Conservation (phyloP, 2,797 vertebrate genomes). For the Mareca penelope region DNA sequence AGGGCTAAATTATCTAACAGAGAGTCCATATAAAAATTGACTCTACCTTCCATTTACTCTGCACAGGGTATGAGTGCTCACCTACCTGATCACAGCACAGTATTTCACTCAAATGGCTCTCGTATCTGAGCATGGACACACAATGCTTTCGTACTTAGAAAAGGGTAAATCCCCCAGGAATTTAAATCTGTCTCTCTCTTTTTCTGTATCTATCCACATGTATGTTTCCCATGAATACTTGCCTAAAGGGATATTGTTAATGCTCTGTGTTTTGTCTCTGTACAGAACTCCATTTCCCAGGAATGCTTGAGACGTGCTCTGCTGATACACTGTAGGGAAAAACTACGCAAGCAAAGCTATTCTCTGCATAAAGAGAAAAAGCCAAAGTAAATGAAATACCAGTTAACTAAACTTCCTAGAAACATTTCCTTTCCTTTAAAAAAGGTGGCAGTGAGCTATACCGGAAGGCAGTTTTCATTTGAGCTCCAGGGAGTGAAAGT, state of each 20-base stretch:
- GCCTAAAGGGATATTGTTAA: neutral
- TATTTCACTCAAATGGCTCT: neutral
- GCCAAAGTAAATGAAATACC: neutral
- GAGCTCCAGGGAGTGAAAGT: neutral
- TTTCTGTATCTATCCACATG: neutral
- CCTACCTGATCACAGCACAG: neutral
- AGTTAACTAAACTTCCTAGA: neutral
- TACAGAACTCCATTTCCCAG: neutral
- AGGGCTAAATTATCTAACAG: neutral
- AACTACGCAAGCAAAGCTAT: neutral
- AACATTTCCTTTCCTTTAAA: neutral
- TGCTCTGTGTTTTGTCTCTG: neutral
- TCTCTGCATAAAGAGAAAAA: neutral
- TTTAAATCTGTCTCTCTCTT: neutral
- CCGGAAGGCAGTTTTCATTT: neutral
- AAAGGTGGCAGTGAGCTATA: neutral
- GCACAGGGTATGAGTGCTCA: fast-evolving
- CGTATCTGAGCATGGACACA: neutral
- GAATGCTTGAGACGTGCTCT: neutral
- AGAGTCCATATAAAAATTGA: neutral
- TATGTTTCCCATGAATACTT: fast-evolving
- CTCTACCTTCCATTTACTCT: neutral
- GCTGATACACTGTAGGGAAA: neutral
- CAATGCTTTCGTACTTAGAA: neutral
- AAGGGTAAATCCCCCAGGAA: neutral